Evolutionary conservation across 2,113 vertebrate genomes (phyloP).

Genomic region (Polypterus senegalus): DNA sequence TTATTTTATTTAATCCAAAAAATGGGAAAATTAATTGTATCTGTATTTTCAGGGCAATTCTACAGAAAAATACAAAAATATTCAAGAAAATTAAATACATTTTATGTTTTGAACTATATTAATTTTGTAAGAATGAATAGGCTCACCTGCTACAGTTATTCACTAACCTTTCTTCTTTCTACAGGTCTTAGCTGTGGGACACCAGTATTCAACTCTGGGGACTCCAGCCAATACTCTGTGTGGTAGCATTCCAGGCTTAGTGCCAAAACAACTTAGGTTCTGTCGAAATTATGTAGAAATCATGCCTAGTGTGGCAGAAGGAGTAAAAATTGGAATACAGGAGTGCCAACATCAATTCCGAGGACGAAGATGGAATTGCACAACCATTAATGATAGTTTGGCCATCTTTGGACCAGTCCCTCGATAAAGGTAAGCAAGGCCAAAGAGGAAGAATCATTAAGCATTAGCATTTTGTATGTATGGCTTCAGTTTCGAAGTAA

Average conservation of each 20-base stretch:
- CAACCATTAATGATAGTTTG: slow-evolving; percentile 76
- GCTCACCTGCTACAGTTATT: too few species aligned
- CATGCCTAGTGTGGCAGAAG: slow-evolving; percentile 93
- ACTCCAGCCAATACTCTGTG: slow-evolving; percentile 86
- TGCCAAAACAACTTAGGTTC: slow-evolving; percentile 93
- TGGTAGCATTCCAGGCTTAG: slow-evolving; percentile 83
- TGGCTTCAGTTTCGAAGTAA: too few species aligned
- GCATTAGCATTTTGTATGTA: too few species aligned
- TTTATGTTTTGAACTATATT: too few species aligned
- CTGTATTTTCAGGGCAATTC: too few species aligned
- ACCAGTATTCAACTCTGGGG: slow-evolving; percentile 78
- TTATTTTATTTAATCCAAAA: too few species aligned
- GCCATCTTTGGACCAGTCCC: slow-evolving; percentile 91
- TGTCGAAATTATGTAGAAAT: slow-evolving; percentile 94
- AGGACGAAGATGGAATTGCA: slow-evolving; percentile 93
- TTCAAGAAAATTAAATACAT: too few species aligned
- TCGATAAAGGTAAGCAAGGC: slow-evolving; percentile 75
- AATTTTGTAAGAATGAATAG: too few species aligned
- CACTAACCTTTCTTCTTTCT: neutral
- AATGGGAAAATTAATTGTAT: too few species aligned
- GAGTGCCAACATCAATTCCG: slow-evolving; percentile 95
- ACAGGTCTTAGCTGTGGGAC: slow-evolving; percentile 86
- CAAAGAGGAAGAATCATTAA: too few species aligned
- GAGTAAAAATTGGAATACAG: slow-evolving; percentile 84
- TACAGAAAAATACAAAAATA: too few species aligned